Evolutionary conservation across 2,113 vertebrate genomes (phyloP), one percentile per base, ranked within the genome.

Genomic region (Stomatorhinus ivindoensis): DNA sequence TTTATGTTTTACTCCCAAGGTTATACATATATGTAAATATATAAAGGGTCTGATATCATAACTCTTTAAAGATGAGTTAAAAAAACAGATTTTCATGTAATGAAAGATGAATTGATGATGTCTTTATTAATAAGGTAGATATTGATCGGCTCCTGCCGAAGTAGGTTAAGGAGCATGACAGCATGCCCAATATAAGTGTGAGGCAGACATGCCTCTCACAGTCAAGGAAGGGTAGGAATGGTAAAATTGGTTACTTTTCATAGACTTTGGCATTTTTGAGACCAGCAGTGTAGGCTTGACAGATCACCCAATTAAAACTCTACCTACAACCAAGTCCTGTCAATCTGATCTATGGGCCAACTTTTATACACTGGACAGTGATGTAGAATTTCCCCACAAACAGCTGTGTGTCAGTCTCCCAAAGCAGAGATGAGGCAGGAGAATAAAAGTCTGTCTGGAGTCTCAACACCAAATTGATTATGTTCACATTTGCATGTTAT

Each of bases 191-290:
- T 94, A 93, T 91, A 92, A 9, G 15, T 90, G 89, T 88, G 93
- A 90, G 88, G 93, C 92, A 90, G 93, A 94, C 93, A 94, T 95
- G 92, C 92, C 93, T 93, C 93, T 93, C 90, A 10, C 90, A 94
- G 93, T 90, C 47, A 89, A 58, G 91, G 88, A 91, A 94, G 91
- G 92, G 89, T 91, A 92, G 92, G 27, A 53, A 94, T 95, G n/a
- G 44, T 21, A 27, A 86, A 50, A 96, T 95, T 95, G 94, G 95
- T 95, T 94, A 95, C 95, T 94, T 94, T 94, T 95, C 95, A 95
- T 91, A 86, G 92, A 95, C 92, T 94, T 92, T 94, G 94, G 95
- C 95, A 92, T 94, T 94, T 95, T 92, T 90, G 91, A 92, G 93
- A 93, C 94, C 93, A 91, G 92, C 50, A 94, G 93, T 95, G n/a